phyloP scores from a whole-genome alignment of 2,113 vertebrate species.

The Prinia subflava region DNA sequence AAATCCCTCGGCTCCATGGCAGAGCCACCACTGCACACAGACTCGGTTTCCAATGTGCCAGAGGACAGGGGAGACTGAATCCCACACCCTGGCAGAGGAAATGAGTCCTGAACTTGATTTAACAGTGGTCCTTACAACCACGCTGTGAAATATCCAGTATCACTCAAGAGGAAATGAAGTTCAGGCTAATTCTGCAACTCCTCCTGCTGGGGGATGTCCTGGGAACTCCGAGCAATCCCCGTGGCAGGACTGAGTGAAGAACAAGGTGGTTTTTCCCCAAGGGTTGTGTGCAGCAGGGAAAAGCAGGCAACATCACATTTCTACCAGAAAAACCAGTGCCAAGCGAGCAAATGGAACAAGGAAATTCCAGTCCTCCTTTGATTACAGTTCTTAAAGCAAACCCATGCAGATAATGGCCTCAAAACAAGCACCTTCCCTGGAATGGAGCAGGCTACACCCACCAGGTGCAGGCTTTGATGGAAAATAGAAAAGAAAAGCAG shows the following conservation, averaged over 20 bases:
- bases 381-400: not conserved
- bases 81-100: not conserved
- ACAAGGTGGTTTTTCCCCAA: not conserved
- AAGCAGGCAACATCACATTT: not conserved
- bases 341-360: not conserved
- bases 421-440: not conserved
- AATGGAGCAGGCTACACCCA: not conserved
- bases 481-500: not conserved
- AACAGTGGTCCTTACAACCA: not conserved
- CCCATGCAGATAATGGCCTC: not conserved
- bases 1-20: not conserved
- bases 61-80: not conserved
- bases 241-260: not conserved
- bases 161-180: not conserved
- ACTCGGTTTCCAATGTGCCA: not conserved
- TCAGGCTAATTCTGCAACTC: not conserved
- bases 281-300: not conserved
- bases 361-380: constrained; percentile 15
- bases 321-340: not conserved
- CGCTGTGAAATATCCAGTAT: not conserved
- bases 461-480: not conserved
- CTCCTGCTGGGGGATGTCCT: not conserved
- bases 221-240: not conserved
- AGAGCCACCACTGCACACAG: not conserved
- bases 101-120: not conserved